Percentiles rank a stretch among this genome's conserved stretches.
Evolutionary conservation across 2,797 vertebrate species (phyloP).

Genomic region (Pseudochirops corinnae): DNA sequence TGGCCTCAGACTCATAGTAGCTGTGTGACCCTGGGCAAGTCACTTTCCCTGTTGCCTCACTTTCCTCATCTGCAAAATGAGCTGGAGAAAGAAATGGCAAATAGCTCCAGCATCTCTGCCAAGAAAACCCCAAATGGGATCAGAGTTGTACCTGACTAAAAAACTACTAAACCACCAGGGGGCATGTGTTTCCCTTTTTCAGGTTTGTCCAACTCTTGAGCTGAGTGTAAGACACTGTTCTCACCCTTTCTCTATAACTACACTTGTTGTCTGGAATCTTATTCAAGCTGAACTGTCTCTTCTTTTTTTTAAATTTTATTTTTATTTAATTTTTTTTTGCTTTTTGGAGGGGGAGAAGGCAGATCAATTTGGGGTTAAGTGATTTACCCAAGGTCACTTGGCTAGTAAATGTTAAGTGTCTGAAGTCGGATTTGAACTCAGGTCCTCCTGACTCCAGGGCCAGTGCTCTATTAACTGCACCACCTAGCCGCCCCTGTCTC

Average conservation of each 20-base stretch:
- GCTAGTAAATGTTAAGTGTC: too few relatives aligned
- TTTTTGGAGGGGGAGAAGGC: too few relatives aligned
- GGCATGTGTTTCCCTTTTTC: not conserved
- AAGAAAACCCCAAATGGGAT: not conserved
- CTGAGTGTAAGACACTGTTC: not conserved
- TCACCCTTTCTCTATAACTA: not conserved
- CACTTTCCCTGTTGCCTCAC: not conserved
- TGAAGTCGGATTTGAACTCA: too few relatives aligned
- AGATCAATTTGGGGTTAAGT: too few relatives aligned
- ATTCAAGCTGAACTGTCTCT: not conserved
- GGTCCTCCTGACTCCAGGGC: too few relatives aligned
- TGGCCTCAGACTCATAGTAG: not conserved
- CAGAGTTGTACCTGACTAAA: not conserved
- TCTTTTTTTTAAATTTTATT: too few relatives aligned
- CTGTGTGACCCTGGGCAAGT: too few relatives aligned
- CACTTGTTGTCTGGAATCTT: slow-evolving; percentile 39
- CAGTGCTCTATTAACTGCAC: too few relatives aligned
- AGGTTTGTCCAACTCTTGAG: slow-evolving; percentile 6
- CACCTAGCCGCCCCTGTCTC: not conserved
- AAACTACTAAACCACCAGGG: not conserved
- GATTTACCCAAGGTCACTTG: too few relatives aligned
- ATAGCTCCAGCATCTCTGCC: not conserved
- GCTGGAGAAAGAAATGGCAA: not conserved
- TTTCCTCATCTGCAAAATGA: not conserved
- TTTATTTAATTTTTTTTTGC: too few relatives aligned